phyloP scores from a whole-genome alignment of 2,113 vertebrate genomes.

The Hemichromis elongatus region DNA sequence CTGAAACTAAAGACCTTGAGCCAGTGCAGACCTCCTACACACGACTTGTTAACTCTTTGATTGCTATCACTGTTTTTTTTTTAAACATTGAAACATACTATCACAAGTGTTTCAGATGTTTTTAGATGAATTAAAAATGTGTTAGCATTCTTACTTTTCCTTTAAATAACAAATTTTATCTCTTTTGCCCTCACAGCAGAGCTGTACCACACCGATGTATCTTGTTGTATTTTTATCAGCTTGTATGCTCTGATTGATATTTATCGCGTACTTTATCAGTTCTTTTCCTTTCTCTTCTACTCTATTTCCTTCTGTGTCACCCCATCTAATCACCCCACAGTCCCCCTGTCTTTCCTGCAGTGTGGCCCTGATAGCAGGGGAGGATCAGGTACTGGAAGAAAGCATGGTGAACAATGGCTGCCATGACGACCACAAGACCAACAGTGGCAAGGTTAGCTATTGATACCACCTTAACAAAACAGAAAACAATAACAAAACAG shows the following conservation, averaged over 20 bases:
- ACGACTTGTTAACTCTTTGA: background rate
- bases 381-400: constrained; percentile 74
- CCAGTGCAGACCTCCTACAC: background rate
- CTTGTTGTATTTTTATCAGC: background rate
- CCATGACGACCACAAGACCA: constrained; percentile 82
- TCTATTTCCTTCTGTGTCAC: background rate
- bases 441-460: constrained; percentile 70
- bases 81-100: background rate
- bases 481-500: background rate
- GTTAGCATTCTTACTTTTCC: background rate
- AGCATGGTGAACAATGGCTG: constrained; percentile 79
- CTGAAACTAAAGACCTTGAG: constrained; percentile 4
- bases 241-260: background rate
- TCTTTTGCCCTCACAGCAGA: background rate
- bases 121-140: background rate
- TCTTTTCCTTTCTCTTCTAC: background rate
- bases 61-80: background rate
- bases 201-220: background rate
- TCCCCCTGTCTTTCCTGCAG: constrained; percentile 80
- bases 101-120: background rate
- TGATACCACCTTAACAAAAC: background rate
- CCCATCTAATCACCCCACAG: constrained; percentile 53
- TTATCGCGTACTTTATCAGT: background rate
- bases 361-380: constrained; percentile 71
- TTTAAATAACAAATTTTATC: background rate